Conservation (phyloP, 1,140 invertebrate genomes). For the Dermatophagoides farinae region DNA sequence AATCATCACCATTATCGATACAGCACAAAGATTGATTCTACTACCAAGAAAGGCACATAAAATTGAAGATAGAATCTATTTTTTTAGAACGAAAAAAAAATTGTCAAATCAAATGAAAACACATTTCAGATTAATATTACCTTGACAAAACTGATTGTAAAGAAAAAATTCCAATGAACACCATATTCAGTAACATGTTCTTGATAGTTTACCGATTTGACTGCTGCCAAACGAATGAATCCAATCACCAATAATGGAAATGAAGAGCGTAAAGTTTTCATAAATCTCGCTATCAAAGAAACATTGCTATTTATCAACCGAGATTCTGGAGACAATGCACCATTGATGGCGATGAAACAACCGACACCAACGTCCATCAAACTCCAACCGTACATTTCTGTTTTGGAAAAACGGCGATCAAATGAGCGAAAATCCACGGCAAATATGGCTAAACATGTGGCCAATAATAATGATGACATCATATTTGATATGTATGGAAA, state of each 20-base stretch:
- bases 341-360: constrained; percentile 53
- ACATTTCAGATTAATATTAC: constrained; percentile 22
- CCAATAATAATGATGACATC: constrained; percentile 7
- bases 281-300: not conserved
- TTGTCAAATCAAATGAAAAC: constrained; percentile 1
- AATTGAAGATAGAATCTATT: constrained; percentile 36
- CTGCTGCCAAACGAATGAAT: constrained; percentile 33
- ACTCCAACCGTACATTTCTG: constrained; percentile 60
- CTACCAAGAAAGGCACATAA: constrained; percentile 31
- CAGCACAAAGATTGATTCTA: constrained; percentile 28
- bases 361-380: constrained; percentile 90
- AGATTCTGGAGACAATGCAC: constrained; percentile 15
- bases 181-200: constrained; percentile 78
- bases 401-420: constrained; percentile 63
- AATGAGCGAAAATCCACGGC: constrained; percentile 79
- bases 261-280: constrained; percentile 13
- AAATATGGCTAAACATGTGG: constrained; percentile 45
- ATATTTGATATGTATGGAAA: constrained; percentile 8
- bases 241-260: constrained; percentile 38
- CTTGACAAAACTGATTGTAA: constrained; percentile 65
- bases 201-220: constrained; percentile 45
- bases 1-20: constrained; percentile 33
- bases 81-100: constrained; percentile 13
- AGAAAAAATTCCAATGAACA: constrained; percentile 90
- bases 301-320: not conserved